Conservation (phyloP, 1,140 invertebrate species). For the Heliconius himera region DNA sequence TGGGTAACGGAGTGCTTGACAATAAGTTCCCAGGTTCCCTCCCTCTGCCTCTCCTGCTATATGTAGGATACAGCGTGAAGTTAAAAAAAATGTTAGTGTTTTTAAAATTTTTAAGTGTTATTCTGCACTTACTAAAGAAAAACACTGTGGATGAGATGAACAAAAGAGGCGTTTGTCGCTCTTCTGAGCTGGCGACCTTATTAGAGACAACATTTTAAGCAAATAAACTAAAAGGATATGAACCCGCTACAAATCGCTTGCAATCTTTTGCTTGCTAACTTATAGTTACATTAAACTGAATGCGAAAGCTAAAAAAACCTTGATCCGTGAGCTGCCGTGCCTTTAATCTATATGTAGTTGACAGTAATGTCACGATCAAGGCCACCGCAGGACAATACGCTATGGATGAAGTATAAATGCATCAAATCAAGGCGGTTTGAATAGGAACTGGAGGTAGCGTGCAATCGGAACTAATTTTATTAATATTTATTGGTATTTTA, state of each 20-base stretch:
- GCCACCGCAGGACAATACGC: not conserved
- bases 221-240: not conserved
- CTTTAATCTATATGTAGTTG: not conserved
- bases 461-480: too few relatives aligned
- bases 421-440: not conserved
- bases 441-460: not conserved
- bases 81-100: too few relatives aligned
- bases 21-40: too few relatives aligned
- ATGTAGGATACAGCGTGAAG: too few relatives aligned
- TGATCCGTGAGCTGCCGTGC: not conserved
- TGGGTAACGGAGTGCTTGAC: too few relatives aligned
- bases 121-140: too few relatives aligned
- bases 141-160: too few relatives aligned
- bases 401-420: not conserved
- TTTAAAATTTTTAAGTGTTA: too few relatives aligned
- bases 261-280: not conserved
- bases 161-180: too few relatives aligned
- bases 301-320: not conserved
- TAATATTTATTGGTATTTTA: too few relatives aligned
- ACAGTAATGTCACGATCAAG: conserved; percentile 4
- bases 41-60: too few relatives aligned
- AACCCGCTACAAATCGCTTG: not conserved
- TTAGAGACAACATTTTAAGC: not conserved
- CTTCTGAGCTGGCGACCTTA: too few relatives aligned
- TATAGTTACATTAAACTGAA: not conserved